Evolutionary conservation across 2,797 vertebrate species (phyloP).

Genomic region (Bradypodion pumilum): DNA sequence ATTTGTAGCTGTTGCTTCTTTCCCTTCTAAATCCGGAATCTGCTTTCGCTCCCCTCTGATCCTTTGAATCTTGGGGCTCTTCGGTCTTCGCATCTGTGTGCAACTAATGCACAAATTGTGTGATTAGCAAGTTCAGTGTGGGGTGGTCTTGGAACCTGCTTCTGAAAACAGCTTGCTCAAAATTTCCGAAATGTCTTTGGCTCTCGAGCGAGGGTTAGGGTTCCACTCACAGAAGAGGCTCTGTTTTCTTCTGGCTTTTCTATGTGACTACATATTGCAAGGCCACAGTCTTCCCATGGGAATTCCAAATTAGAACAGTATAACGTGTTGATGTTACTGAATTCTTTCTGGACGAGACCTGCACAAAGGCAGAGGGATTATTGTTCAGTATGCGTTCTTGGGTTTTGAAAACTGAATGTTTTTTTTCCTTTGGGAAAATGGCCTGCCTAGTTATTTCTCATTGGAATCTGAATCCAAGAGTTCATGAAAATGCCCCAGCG

Average conservation of each 20-base stretch:
- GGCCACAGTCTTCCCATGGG: slow-evolving; percentile 48
- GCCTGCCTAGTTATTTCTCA: neutral
- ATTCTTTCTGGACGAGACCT: slow-evolving; percentile 35
- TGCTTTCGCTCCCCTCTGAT: neutral
- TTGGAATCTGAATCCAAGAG: neutral
- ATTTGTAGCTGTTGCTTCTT: neutral
- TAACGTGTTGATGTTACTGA: slow-evolving; percentile 26
- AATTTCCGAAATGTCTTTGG: neutral
- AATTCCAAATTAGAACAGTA: slow-evolving; percentile 34
- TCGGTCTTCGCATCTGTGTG: neutral
- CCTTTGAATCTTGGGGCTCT: neutral
- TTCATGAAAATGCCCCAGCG: neutral
- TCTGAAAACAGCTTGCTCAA: neutral
- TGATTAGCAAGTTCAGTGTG: rapidly evolving
- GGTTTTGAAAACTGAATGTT: slow-evolving; percentile 37
- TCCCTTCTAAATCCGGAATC: neutral
- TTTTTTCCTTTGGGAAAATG: slow-evolving; percentile 8
- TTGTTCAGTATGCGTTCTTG: neutral
- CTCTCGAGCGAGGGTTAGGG: rapidly evolving
- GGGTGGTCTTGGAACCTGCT: neutral
- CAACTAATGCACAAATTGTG: neutral
- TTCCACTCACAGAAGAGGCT: slow-evolving; percentile 36
- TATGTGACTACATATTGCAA: slow-evolving; percentile 35
- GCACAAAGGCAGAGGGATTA: slow-evolving; percentile 10
- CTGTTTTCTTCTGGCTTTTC: slow-evolving; percentile 13